phyloP scores from a whole-genome alignment of 2,888 invertebrate genomes.

The Drosophila subsilvestris region DNA sequence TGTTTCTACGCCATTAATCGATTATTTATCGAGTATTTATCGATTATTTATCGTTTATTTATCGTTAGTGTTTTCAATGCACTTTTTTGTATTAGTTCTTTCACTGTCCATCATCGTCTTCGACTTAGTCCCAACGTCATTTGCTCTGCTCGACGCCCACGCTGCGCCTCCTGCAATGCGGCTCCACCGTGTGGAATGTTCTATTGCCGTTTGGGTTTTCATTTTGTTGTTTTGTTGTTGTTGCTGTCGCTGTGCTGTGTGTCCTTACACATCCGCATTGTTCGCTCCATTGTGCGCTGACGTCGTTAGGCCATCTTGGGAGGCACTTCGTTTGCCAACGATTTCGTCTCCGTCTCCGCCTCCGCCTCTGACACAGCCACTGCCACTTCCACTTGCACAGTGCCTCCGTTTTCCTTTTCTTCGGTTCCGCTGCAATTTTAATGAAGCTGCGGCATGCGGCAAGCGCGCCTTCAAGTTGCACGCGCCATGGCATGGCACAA shows the following conservation, averaged over 20 bases:
- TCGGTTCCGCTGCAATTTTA: slow-evolving; percentile 72
- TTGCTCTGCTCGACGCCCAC: slow-evolving; percentile 20
- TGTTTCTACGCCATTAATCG: too few relatives aligned
- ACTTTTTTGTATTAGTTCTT: not conserved
- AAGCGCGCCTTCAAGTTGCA: slow-evolving; percentile 72
- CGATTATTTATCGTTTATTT: not conserved
- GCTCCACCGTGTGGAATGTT: slow-evolving; percentile 73
- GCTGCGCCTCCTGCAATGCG: slow-evolving; percentile 39
- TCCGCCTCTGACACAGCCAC: not conserved
- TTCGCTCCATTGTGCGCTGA: slow-evolving; percentile 65
- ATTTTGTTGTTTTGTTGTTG: slow-evolving; percentile 25
- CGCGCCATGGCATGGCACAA: slow-evolving; percentile 75
- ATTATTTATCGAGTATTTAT: not conserved
- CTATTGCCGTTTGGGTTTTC: slow-evolving; percentile 68
- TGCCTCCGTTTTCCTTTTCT: slow-evolving; percentile 8
- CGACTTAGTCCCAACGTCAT: slow-evolving; percentile 28
- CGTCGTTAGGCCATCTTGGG: slow-evolving; percentile 71
- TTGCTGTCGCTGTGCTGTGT: slow-evolving; percentile 27
- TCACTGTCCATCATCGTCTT: slow-evolving; percentile 52
- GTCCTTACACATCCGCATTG: slow-evolving; percentile 61
- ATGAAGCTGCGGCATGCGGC: slow-evolving; percentile 78
- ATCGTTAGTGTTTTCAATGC: not conserved
- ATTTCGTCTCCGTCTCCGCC: slow-evolving; percentile 5
- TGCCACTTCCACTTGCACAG: slow-evolving; percentile 1
- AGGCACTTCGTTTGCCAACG: slow-evolving; percentile 18